Percentiles rank a stretch among this genome's conserved stretches.
phyloP scores from a whole-genome alignment of 2,113 vertebrate species.

The Atrichornis clamosus region DNA sequence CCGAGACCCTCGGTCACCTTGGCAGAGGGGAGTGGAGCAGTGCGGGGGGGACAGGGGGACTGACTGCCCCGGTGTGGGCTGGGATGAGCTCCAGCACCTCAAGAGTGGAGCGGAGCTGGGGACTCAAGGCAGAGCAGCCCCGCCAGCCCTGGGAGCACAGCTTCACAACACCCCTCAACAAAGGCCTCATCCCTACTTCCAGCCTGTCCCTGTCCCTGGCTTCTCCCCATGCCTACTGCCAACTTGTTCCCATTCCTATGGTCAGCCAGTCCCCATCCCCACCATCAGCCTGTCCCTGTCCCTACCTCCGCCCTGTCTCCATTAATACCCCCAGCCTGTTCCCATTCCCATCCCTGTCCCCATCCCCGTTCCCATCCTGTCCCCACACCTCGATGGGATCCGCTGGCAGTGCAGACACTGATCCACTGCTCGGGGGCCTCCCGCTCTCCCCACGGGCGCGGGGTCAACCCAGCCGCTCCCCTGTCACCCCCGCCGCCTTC shows the following conservation, averaged over 20 bases:
- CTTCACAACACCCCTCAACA: neutral
- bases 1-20: slow-evolving; percentile 32
- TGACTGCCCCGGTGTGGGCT: fast-evolving
- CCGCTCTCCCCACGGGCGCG: neutral
- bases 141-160: fast-evolving
- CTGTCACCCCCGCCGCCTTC: slow-evolving; percentile 12
- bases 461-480: neutral
- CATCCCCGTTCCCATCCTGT: neutral
- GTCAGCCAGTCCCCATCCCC: neutral
- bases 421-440: neutral
- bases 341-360: neutral
- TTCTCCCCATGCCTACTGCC: neutral
- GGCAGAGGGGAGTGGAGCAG: neutral
- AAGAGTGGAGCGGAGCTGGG: fast-evolving
- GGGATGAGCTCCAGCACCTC: neutral
- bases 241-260: fast-evolving
- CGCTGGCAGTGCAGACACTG: fast-evolving
- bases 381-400: fast-evolving
- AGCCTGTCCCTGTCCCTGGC: neutral
- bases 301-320: neutral
- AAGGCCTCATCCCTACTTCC: neutral
- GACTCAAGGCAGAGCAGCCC: neutral
- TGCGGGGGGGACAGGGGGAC: fast-evolving
- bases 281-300: neutral
- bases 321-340: neutral